phyloP scores from a whole-genome alignment of 2,888 invertebrate genomes.

The Polyommatus icarus region DNA sequence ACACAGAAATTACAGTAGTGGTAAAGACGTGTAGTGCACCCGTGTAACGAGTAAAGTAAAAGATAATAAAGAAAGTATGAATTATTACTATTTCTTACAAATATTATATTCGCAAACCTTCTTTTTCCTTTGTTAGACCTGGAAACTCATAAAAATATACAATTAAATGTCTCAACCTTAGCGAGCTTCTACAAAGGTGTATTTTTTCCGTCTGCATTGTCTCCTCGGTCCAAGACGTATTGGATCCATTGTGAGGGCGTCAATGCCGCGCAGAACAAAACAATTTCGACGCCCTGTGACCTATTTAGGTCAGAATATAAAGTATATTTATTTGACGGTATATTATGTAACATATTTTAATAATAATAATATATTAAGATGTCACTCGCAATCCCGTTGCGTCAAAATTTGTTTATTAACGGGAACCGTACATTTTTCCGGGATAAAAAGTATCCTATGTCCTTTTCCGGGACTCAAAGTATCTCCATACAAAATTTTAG shows the following conservation, averaged over 20 bases:
- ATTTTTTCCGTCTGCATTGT: neutral
- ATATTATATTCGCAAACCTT: neutral
- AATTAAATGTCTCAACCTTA: constrained; percentile 5
- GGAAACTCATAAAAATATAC: constrained; percentile 7
- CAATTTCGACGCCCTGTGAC: constrained; percentile 26
- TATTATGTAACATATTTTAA: neutral
- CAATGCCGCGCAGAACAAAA: constrained; percentile 15
- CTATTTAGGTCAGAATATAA: constrained; percentile 14
- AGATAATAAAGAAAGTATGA: no score
- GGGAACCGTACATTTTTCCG: no score
- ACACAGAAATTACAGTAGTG: no score
- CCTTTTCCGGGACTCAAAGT: no score
- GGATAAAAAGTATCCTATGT: no score
- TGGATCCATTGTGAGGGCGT: constrained; percentile 11
- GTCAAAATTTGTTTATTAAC: no score
- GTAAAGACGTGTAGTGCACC: no score
- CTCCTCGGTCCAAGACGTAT: constrained; percentile 9
- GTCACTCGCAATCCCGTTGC: no score
- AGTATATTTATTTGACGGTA: neutral
- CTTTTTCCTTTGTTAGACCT: neutral
- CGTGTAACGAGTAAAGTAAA: no score
- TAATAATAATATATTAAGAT: no score
- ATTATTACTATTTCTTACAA: no score
- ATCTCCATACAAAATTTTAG: no score
- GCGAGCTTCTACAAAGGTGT: neutral